Base-by-base conservation (phyloP, 2,797 vertebrate species). In the Lerista edwardsae region DNA sequence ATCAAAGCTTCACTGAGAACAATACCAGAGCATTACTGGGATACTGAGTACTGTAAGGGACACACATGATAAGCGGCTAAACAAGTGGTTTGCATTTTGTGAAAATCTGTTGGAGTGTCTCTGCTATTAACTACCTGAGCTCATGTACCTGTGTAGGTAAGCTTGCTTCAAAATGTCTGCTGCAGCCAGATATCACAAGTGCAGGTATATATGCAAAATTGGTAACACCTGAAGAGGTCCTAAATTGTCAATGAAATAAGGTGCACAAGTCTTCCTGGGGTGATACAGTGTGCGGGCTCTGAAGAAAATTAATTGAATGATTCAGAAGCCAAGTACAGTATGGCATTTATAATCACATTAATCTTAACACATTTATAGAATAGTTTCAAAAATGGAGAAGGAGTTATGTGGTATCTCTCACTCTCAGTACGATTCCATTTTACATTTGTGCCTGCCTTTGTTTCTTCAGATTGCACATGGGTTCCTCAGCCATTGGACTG, bases 181-280 rank as follows among this genome's bases (percentile, higher is more conserved):
- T 88, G 86, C 87, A 90, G 86, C 84, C 79, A 75, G 88, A 75
- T 87, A 88, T 75, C 76, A 81, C 71, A 83, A 64, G 80, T 87
- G 92, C 89, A 89, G 87, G 88, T 64, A 88, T 82, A 84, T 75
- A 31, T 0, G 64, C 87, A 78, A 78, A 75, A 78, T 74, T 74
- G n/a, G 44, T 47, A 21, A n/a, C 21, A 21, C 31, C 11, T 44
- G 27, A 68, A 31, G 8, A 25, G 7, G 34, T 19, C 19, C 29
- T 44, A 76, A 59, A 10, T 19, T 68, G 29, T 59, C 21, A 34
- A 17, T 29, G 39, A 27, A 31, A 76, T 41, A 41, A 39, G 25
- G 14, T n/a, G 68, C 23, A 25, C n/a, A 17, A n/a, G 29, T 44
- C 41, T 65, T 2, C 23, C 41, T 68, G n/a, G 11, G 19, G 67